Percentiles rank a stretch among this genome's conserved stretches.
Evolutionary conservation across 2,888 invertebrate species (phyloP).

Genomic region (Orthosia cruda): DNA sequence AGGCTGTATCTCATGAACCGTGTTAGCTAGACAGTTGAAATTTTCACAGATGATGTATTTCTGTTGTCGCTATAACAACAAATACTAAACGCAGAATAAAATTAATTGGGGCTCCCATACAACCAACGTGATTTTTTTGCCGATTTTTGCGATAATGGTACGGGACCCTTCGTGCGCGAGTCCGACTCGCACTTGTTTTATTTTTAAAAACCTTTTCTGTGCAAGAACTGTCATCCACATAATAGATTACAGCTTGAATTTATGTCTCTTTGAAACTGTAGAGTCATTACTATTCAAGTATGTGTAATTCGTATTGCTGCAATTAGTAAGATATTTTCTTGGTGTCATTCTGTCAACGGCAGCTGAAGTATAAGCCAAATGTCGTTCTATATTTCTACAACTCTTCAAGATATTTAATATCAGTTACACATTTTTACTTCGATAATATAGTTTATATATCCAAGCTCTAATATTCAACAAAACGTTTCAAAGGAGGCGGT

Average conservation of each 20-base stretch:
- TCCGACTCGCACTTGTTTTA: no score
- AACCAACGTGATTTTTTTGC: no score
- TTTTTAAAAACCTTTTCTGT: background rate
- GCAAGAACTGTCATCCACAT: background rate
- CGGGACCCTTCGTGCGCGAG: no score
- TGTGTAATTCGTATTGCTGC: background rate
- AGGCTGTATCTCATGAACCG: no score
- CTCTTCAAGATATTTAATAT: background rate
- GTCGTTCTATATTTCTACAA: background rate
- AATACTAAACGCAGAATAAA: no score
- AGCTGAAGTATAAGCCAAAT: background rate
- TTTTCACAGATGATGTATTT: no score
- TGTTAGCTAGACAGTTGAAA: no score
- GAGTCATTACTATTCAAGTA: background rate
- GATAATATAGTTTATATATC: constrained; percentile 19
- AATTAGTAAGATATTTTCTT: background rate
- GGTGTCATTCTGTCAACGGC: background rate
- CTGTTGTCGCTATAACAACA: no score
- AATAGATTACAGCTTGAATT: background rate
- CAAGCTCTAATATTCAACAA: constrained; percentile 17
- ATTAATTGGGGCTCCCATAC: no score
- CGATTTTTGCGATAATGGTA: no score
- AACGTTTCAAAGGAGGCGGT: constrained; percentile 34
- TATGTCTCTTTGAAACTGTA: background rate
- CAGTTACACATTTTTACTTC: background rate